Evolutionary conservation across 35 echinoderm and acorn worm genomes (phyloP), one percentile per base, ranked within the genome.

Genomic region (Heliocidaris tuberculata): DNA sequence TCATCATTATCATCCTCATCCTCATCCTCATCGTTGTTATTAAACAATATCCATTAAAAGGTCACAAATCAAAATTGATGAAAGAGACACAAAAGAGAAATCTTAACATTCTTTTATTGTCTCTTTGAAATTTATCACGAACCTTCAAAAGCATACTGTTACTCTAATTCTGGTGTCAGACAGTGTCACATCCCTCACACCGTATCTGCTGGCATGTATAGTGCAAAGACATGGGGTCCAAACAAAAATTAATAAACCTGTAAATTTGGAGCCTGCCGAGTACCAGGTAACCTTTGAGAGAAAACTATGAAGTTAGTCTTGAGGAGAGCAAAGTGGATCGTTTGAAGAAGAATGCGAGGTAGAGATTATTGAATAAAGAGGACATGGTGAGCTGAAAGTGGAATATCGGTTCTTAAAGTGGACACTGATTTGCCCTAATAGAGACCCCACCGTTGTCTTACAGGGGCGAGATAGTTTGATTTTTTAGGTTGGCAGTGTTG

Each of bases 161-260:
- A 78, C 65, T 21, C 65, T 78, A 78, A 78, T 19, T 19, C 17
- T n/a, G 27, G 65, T 78, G 65, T 78, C 65, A 78, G 65, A 78
- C 65, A 78, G 65, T 78, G 65, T 78, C 65, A 78, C 7, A 78
- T 24, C 6, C 19, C 27, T 78, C 65, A 78, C n/a, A n/a, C 27
- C 21, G 2, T n/a, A 19, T 78, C 27, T 78, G 65, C 65, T 78
- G 65, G 21, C 65, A 78, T n/a, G 65, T n/a, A 78, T 24, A 21
- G 27, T 78, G 65, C 65, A 78, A 78, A 78, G 65, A 78, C 65
- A 27, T 70, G 17, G 52, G 52, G 52, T 7, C 5, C 65, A 21
- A 78, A 78, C 19, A n/a, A 78, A n/a, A 78, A 78, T 78, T 78
- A n/a, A 78, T 78, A 78, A 78, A 78, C 65, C 65, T 78, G 65